Conservation (phyloP, 2,888 invertebrate species). For the Amiota communis region DNA sequence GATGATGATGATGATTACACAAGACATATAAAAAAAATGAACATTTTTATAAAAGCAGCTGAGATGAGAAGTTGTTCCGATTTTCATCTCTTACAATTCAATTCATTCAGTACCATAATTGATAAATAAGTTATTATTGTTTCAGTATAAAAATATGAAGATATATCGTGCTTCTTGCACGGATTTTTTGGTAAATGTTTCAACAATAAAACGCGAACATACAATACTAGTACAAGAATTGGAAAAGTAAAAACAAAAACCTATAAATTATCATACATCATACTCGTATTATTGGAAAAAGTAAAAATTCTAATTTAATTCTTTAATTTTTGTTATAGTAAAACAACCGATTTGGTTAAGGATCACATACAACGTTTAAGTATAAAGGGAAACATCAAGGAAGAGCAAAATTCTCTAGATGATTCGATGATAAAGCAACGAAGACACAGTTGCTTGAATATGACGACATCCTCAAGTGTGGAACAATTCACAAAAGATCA, state of each 20-base stretch:
- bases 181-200: constrained; percentile 40
- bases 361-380: constrained; percentile 57
- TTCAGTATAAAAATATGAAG: constrained; percentile 31
- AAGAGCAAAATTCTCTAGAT: constrained; percentile 31
- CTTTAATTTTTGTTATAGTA: constrained; percentile 12
- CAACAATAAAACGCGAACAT: constrained; percentile 35
- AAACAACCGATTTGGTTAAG: constrained; percentile 37
- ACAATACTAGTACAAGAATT: constrained; percentile 28
- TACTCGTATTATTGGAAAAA: too few species aligned
- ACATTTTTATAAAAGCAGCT: too few species aligned
- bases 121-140: too few species aligned
- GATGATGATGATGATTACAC: too few species aligned
- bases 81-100: too few species aligned
- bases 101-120: too few species aligned
- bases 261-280: too few species aligned
- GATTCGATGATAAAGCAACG: constrained; percentile 25
- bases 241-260: constrained; percentile 40
- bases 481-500: constrained; percentile 27
- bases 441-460: constrained; percentile 28
- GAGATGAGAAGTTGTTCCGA: too few species aligned
- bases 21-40: too few species aligned
- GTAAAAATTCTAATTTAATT: too few species aligned
- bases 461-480: constrained; percentile 16
- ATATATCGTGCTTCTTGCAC: constrained; percentile 34
- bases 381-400: constrained; percentile 51